phyloP scores from a whole-genome alignment of 2,888 invertebrate genomes.

The Anorthoa munda region DNA sequence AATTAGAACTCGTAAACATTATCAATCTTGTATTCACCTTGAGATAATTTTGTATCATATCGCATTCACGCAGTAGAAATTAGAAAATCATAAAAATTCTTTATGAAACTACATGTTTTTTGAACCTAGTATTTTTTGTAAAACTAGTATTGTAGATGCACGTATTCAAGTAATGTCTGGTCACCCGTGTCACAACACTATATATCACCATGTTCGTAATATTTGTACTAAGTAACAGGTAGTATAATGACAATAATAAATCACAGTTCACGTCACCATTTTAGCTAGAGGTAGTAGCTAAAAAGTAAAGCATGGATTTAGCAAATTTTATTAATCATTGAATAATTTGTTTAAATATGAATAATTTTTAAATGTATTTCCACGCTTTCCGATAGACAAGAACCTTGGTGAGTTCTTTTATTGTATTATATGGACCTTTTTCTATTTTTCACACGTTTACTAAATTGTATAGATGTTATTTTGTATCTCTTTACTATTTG shows the following conservation, averaged over 20 bases:
- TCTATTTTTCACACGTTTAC: neutral
- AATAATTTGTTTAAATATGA: slow-evolving; percentile 65
- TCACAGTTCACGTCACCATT: slow-evolving; percentile 58
- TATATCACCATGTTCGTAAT: slow-evolving; percentile 42
- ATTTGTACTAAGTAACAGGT: slow-evolving; percentile 30
- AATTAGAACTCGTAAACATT: slow-evolving; percentile 32
- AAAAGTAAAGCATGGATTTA: slow-evolving; percentile 65
- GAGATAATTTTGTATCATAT: slow-evolving; percentile 37
- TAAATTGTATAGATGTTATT: slow-evolving; percentile 20
- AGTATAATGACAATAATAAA: slow-evolving; percentile 40
- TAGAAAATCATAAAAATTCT: slow-evolving; percentile 14
- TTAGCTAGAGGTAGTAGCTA: slow-evolving; percentile 56
- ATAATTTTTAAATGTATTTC: slow-evolving; percentile 79
- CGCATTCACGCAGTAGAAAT: slow-evolving; percentile 37
- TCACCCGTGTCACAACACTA: slow-evolving; percentile 46
- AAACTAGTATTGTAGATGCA: slow-evolving; percentile 49
- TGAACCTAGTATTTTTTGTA: slow-evolving; percentile 24
- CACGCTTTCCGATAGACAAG: slow-evolving; percentile 89
- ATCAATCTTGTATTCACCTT: slow-evolving; percentile 29
- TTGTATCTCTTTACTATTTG: neutral
- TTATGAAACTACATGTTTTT: slow-evolving; percentile 10
- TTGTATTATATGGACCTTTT: slow-evolving; percentile 52
- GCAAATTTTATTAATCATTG: slow-evolving; percentile 28
- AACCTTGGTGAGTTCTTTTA: slow-evolving; percentile 87
- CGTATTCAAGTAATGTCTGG: slow-evolving; percentile 41